These are phyloP conservation scores for Xiphophorus couchianus DNA, from an alignment of 2,113 vertebrate genomes.

Conservation along the genomic window DNA sequence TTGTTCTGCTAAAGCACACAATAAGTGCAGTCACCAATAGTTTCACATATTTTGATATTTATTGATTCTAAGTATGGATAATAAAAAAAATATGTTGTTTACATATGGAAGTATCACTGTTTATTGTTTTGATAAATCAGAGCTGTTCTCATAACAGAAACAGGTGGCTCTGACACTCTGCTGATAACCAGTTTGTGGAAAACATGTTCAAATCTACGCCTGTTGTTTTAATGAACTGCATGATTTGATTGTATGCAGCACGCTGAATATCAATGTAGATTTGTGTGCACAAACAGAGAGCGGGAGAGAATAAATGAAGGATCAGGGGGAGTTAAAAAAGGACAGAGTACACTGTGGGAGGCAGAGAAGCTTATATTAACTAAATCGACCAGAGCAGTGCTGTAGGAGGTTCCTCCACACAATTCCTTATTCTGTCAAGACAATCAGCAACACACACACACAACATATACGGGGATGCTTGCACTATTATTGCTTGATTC, in stretches of 20 bases:
- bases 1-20: too few species aligned
- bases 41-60: too few species aligned
- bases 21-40: too few species aligned
- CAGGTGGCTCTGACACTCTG: conserved; percentile 11
- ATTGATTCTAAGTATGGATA: neutral
- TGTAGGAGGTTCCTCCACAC: conserved; percentile 59
- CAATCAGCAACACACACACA: conserved; percentile 18
- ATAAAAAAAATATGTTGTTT: neutral
- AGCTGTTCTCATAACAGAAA: conserved; percentile 56
- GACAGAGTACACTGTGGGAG: conserved; percentile 57
- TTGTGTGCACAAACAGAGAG: neutral
- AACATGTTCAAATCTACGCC: neutral
- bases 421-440: conserved; percentile 55
- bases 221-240: conserved; percentile 6
- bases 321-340: conserved; percentile 38
- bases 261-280: neutral
- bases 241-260: conserved; percentile 30
- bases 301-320: conserved; percentile 20
- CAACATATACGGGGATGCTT: conserved; percentile 23
- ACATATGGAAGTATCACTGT: neutral
- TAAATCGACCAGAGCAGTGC: conserved; percentile 46
- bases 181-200: conserved; percentile 1
- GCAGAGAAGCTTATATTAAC: conserved; percentile 63
- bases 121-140: neutral
- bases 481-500: conserved; percentile 12